These are phyloP conservation scores for Onychomys arenicola DNA, from an alignment of 2,797 vertebrate species.

Conservation along the genomic window DNA sequence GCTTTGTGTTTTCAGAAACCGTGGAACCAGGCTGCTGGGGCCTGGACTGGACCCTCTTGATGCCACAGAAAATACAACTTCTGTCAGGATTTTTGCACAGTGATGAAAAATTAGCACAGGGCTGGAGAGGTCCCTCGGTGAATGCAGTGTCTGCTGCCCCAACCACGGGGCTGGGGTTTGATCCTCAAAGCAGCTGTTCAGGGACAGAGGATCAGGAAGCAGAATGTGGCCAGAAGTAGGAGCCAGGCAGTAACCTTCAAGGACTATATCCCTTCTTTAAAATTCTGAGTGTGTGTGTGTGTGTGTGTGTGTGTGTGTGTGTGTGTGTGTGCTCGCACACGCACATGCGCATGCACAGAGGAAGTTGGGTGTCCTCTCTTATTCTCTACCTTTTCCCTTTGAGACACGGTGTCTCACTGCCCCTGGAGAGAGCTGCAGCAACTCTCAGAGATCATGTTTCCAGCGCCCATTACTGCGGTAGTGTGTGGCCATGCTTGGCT, in stretches of 20 bases:
- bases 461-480: background rate
- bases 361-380: background rate
- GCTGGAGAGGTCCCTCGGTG: background rate
- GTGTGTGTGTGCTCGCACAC: rapidly evolving
- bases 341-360: too few species aligned
- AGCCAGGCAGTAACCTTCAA: background rate
- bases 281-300: background rate
- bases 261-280: background rate
- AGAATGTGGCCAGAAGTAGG: background rate
- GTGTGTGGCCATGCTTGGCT: background rate
- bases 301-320: background rate
- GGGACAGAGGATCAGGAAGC: background rate
- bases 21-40: background rate
- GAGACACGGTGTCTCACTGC: background rate
- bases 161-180: background rate
- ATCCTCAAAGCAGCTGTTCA: background rate
- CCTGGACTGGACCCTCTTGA: background rate
- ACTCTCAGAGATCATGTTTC: background rate
- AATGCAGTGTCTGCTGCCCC: background rate
- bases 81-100: background rate
- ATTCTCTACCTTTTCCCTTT: background rate
- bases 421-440: background rate
- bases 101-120: background rate
- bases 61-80: background rate
- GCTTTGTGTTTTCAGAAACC: background rate